These are phyloP conservation scores for Trididemnum miniatum DNA, from an alignment of 23 tunicate genomes.

Conservation along the genomic window DNA sequence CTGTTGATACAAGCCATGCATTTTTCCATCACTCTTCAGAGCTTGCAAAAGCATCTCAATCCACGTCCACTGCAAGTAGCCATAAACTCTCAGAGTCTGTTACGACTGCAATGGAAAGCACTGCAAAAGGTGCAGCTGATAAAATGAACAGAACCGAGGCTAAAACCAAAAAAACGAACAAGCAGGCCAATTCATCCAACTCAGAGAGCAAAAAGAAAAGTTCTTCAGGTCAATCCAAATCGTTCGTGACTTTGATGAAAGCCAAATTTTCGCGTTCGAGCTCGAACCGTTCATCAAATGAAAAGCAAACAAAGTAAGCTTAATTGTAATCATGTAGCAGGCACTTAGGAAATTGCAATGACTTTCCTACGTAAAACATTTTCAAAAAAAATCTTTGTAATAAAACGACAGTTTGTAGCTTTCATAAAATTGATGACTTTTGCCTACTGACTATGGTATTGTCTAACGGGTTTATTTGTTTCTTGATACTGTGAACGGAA, in stretches of 20 bases:
- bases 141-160: background rate
- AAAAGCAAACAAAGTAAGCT: slow-evolving; percentile 20
- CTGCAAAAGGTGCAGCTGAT: background rate
- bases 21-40: background rate
- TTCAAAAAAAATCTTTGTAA: no score
- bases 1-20: background rate
- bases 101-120: background rate
- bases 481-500: no score
- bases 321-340: background rate
- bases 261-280: slow-evolving; percentile 54
- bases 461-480: no score
- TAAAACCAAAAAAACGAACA: background rate
- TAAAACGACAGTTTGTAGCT: no score
- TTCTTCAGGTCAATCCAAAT: slow-evolving; percentile 20
- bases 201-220: slow-evolving; percentile 20
- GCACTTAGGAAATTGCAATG: no score
- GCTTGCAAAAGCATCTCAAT: background rate
- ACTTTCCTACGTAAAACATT: no score
- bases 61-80: background rate
- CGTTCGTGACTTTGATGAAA: slow-evolving; percentile 69
- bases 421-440: no score
- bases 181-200: background rate
- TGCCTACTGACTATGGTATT: no score
- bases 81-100: background rate
- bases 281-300: background rate